Percentiles rank a stretch among this genome's conserved stretches.
Evolutionary conservation across 2,113 vertebrate species (phyloP).

Genomic region (Tringa solitaria): DNA sequence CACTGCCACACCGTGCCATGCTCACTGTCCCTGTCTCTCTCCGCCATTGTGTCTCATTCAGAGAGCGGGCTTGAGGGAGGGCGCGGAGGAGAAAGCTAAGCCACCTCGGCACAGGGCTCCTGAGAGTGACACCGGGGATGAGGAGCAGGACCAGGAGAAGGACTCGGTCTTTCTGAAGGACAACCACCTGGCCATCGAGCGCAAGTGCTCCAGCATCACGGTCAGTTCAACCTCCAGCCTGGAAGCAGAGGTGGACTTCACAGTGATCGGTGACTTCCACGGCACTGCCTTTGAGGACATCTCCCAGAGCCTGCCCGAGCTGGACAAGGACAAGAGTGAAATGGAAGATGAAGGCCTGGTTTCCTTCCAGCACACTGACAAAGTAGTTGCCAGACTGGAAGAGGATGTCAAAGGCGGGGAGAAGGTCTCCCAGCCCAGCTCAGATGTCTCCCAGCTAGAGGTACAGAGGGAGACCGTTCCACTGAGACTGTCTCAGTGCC

Average conservation of each 20-base stretch:
- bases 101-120: constrained; percentile 74
- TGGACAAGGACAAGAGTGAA: constrained; percentile 84
- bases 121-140: constrained; percentile 76
- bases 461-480: constrained; percentile 62
- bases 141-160: constrained; percentile 90
- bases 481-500: not conserved
- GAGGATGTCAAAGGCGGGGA: constrained; percentile 67
- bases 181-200: constrained; percentile 89
- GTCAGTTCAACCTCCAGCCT: constrained; percentile 96
- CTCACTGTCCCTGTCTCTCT: constrained; percentile 50
- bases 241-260: constrained; percentile 95
- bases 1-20: not conserved
- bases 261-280: constrained; percentile 87
- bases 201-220: constrained; percentile 95
- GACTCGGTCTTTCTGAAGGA: constrained; percentile 86
- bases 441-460: constrained; percentile 76
- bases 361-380: constrained; percentile 68
- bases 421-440: constrained; percentile 60
- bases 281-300: constrained; percentile 84
- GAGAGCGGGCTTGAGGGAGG: constrained; percentile 81
- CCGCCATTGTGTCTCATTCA: constrained; percentile 71
- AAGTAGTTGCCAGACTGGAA: constrained; percentile 53
- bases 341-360: constrained; percentile 63
- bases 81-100: constrained; percentile 75
- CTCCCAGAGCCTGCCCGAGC: constrained; percentile 84